phyloP scores from a whole-genome alignment of 2,113 vertebrate species.

The Donacobius atricapilla region DNA sequence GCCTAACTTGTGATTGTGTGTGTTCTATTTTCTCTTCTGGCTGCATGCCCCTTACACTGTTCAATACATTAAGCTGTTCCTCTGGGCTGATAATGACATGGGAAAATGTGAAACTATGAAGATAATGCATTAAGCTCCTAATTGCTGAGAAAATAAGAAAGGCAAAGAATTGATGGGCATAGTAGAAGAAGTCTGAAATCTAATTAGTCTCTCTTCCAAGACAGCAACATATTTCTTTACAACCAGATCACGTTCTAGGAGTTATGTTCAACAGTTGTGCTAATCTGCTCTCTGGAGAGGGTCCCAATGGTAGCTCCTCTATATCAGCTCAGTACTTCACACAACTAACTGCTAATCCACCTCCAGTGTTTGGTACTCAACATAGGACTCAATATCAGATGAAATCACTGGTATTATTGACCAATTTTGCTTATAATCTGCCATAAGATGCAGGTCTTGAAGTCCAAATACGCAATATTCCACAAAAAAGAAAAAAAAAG shows the following conservation, averaged over 20 bases:
- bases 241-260: neutral
- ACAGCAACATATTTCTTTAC: neutral
- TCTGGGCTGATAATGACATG: neutral
- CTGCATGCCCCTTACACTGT: neutral
- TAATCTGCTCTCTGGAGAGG: neutral
- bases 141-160: neutral
- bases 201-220: neutral
- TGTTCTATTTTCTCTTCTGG: neutral
- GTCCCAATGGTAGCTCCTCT: neutral
- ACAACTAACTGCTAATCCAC: neutral
- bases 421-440: neutral
- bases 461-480: neutral
- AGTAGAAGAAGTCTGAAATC: neutral
- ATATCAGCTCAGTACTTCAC: neutral
- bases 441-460: neutral
- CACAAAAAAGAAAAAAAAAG: neutral
- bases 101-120: neutral
- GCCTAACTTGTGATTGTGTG: neutral
- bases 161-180: neutral
- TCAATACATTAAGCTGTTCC: neutral
- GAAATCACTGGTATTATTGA: neutral
- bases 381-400: neutral
- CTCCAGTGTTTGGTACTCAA: neutral
- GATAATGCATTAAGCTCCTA: neutral
- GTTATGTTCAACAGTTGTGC: neutral